Evolutionary conservation across 2,797 vertebrate genomes (phyloP).

Genomic region (Channa striata): DNA sequence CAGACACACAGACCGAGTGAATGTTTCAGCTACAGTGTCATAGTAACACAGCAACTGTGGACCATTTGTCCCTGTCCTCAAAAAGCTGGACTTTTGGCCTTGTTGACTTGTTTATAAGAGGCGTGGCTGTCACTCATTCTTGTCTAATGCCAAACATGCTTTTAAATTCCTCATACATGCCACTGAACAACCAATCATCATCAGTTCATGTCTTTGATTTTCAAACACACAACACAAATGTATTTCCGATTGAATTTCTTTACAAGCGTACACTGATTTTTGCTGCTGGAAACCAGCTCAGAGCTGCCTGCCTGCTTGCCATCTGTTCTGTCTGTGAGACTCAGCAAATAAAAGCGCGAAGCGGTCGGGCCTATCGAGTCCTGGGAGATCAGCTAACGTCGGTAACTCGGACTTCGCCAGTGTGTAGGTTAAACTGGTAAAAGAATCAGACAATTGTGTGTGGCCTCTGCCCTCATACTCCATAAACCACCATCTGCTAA

Average conservation of each 20-base stretch:
- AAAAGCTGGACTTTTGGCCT: no score
- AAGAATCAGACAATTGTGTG: background rate
- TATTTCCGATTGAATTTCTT: background rate
- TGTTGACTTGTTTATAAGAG: no score
- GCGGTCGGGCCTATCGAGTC: background rate
- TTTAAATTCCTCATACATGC: background rate
- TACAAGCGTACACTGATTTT: background rate
- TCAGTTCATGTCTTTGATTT: background rate
- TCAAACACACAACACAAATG: background rate
- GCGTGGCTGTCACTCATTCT: no score
- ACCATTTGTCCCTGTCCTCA: background rate
- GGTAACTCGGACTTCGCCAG: background rate
- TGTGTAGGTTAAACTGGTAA: conserved; percentile 3
- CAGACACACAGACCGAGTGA: background rate
- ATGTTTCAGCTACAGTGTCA: background rate
- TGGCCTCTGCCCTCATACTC: background rate
- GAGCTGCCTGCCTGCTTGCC: background rate
- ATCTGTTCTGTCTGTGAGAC: background rate
- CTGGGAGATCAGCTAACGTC: background rate
- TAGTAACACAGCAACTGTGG: background rate
- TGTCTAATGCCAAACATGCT: no score
- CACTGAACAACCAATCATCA: background rate
- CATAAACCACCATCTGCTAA: background rate
- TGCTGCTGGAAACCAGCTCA: background rate
- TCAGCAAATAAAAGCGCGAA: background rate